Percentiles rank a stretch among this genome's conserved stretches.
phyloP scores from a whole-genome alignment of 2,113 vertebrate genomes.

The Pycnonotus jocosus region DNA sequence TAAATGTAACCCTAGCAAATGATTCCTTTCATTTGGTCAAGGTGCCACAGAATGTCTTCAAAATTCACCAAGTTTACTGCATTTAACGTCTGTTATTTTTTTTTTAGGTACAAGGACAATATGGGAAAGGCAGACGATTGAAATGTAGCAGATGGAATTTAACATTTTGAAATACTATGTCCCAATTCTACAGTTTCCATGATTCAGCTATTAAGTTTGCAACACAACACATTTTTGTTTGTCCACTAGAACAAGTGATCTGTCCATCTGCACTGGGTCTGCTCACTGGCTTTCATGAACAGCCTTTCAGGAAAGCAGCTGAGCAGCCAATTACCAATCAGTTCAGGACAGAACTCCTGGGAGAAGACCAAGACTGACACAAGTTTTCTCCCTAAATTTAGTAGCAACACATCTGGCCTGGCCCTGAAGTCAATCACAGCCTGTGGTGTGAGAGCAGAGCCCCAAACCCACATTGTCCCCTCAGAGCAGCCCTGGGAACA shows the following conservation, averaged over 20 bases:
- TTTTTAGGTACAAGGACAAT: neutral
- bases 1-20: neutral
- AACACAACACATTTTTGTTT: neutral
- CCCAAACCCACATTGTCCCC: neutral
- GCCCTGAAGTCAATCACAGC: neutral
- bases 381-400: neutral
- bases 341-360: fast-evolving
- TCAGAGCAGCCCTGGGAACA: neutral
- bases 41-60: neutral
- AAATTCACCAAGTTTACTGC: neutral
- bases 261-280: neutral
- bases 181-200: neutral
- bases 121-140: neutral
- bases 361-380: neutral
- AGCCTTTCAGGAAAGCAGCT: neutral
- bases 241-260: neutral
- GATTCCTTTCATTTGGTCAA: neutral
- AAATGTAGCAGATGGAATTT: neutral
- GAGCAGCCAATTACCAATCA: neutral
- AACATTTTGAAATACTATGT: neutral
- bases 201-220: neutral
- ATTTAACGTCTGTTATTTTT: neutral
- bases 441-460: neutral
- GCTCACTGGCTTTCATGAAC: neutral
- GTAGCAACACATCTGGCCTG: neutral